Evolutionary conservation across 2,888 invertebrate genomes (phyloP), one percentile per base, ranked within the genome.

Genomic region (Amphimallon solstitiale): DNA sequence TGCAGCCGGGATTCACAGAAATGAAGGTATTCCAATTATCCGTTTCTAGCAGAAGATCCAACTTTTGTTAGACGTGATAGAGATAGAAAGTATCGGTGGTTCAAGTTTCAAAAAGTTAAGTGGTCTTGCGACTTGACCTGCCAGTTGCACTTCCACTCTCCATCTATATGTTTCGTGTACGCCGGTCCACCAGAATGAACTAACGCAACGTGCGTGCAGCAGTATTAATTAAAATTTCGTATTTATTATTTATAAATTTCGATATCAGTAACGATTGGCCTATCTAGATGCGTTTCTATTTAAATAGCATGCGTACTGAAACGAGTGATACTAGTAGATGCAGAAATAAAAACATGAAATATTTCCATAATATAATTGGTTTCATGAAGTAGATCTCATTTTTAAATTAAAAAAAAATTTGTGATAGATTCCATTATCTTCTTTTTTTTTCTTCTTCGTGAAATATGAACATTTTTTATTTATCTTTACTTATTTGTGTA

Each of bases 101-200:
- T 49, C 63, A 45, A 43, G 63, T 63, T 63, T 63, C 63, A 54
- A 56, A 64, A 56, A 64, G 48, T 46, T 48, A 64, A 64, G 64
- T 64, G 64, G 64, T 64, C 48, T 64, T 63, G 40, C 62, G 49
- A 54, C 64, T 54, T 64, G 64, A 64, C 64, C 64, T 64, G 64
- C 54, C 64, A 64, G 64, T 64, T 56, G 64, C 38, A 64, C 34
- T 54, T 46, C 37, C 45, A 54, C 64, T 21, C 54, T 56, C 46
- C 19, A 54, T 37, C 45, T 43, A 54, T 43, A 52, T 45, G 64
- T 38, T 64, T 34, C 64, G 64, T 54, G 12, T 46, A 40, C 46
- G 54, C 29, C 15, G 17, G 49, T n/a, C 34, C 43, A 19, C 19
- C 49, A 14, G 45, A 19, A n/a, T 19, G 56, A 43, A 7, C 12